Base-by-base conservation (phyloP, 23 tunicate species). In the Trididemnum clinides region DNA sequence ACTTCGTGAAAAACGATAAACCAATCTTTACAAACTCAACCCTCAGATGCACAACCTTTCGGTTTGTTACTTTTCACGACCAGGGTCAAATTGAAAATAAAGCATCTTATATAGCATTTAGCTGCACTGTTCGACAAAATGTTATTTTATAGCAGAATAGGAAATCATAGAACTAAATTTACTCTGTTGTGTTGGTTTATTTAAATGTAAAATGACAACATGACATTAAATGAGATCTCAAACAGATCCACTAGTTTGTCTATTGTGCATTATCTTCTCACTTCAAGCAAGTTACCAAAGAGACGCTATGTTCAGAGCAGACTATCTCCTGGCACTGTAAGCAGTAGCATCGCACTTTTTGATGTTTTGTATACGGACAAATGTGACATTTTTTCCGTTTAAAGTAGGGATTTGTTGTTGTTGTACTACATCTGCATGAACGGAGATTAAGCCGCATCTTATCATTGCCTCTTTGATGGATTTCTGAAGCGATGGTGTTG, bases 261-360 rank as follows among this genome's bases (percentile, higher is more conserved):
- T 62, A 62, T 22, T 62, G 70, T 18, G 27, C 70, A 62, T 62
- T 62, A 18, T 23, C n/a, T 62, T 23, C 70, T 10, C 70, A 12
- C 27, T 62, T 62, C 6, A 21, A 62, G 5, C 70, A 62, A 62
- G 70, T 62, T 23, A 62, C 70, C 27, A 62, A 23, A 22, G 70
- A n/a, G n/a, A n/a, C n/a, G n/a, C n/a, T n/a, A n/a, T n/a, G n/a
- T n/a, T n/a, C n/a, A n/a, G n/a, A n/a, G 70, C 70, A 62, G 27
- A 22, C 70, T 62, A 23, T 23, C n/a, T 62, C 27, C 15, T 62
- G 70, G n/a, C 70, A 62, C 70, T 62, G 70, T 22, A 62, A 62
- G 70, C 70, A 62, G 70, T 62, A 62, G 70, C 70, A 62, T 21
- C 22, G 70, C 70, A 62, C 70, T 62, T 62, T 62, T 62, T 62